Evolutionary conservation across 1,140 invertebrate species (phyloP).

Genomic region (Diabrotica virgifera): DNA sequence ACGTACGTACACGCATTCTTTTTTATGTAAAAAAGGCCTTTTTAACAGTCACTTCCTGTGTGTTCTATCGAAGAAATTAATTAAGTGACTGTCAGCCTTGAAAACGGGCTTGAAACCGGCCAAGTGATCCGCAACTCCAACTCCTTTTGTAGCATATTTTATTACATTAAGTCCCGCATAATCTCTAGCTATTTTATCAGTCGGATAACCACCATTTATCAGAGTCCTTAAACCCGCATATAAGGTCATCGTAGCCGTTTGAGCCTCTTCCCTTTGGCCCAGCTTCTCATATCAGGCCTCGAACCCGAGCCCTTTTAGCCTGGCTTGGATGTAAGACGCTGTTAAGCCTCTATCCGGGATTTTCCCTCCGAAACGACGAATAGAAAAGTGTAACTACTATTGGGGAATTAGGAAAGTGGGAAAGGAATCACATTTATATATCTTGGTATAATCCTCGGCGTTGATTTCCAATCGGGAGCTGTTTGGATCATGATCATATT

Average conservation of each 20-base stretch:
- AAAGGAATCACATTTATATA: not conserved
- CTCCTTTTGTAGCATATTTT: not conserved
- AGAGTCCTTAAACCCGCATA: not conserved
- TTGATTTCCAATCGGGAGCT: not conserved
- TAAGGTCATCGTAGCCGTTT: not conserved
- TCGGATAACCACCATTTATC: not conserved
- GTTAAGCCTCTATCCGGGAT: not conserved
- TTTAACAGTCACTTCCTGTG: too few relatives aligned
- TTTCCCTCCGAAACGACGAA: not conserved
- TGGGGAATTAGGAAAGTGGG: not conserved
- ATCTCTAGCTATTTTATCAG: not conserved
- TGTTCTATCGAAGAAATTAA: too few relatives aligned
- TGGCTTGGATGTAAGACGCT: not conserved
- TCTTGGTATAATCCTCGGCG: not conserved
- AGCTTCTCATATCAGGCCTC: not conserved
- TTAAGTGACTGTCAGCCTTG: too few relatives aligned
- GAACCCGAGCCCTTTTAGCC: not conserved
- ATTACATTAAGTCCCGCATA: not conserved
- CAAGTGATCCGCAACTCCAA: too few relatives aligned
- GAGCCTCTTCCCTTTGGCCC: not conserved
- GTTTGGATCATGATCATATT: not conserved
- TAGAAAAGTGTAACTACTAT: slow-evolving; percentile 1
- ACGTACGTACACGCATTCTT: too few relatives aligned
- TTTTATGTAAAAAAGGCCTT: too few relatives aligned
- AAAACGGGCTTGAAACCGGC: too few relatives aligned